A percentile compares a stretch with the other conserved stretches of the same genome.
Conservation (phyloP, 53 echinoderm and acorn worm species). For the Luidia sarsii region DNA sequence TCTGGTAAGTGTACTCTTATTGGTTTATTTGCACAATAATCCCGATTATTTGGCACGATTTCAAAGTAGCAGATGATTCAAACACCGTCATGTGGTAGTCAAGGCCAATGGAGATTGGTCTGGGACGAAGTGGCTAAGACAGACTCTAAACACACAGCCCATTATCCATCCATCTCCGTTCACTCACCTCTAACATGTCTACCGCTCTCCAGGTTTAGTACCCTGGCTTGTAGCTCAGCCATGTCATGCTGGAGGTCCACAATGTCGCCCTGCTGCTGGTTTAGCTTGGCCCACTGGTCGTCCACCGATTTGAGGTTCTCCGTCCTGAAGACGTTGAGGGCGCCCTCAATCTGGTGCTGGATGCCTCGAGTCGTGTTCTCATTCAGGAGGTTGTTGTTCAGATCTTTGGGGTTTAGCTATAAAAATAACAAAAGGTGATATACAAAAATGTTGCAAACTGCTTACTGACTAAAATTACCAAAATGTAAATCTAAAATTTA, state of each 20-base stretch:
- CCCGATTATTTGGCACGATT: too few species aligned
- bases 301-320: conserved; percentile 55
- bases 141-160: not conserved
- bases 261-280: conserved; percentile 25
- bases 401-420: conserved; percentile 68
- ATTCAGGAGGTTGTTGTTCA: conserved; percentile 73
- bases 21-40: too few species aligned
- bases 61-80: too few species aligned
- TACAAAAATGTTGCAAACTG: too few species aligned
- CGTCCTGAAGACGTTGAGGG: conserved; percentile 50
- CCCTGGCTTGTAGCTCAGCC: conserved; percentile 22
- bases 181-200: too few species aligned
- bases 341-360: conserved; percentile 63
- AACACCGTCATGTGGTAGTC: not conserved
- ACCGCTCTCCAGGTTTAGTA: conserved; percentile 9
- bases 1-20: too few species aligned
- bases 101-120: too few species aligned
- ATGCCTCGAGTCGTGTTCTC: conserved; percentile 64
- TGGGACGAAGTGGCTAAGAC: not conserved
- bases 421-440: too few species aligned
- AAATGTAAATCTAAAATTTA: too few species aligned
- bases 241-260: conserved; percentile 12
- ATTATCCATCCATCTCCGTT: not conserved
- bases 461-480: too few species aligned
- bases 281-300: conserved; percentile 10